A percentile compares a stretch with the other conserved stretches of the same genome.
These are phyloP conservation scores for Girardinichthys multiradiatus DNA, from an alignment of 2,113 vertebrate species.

Conservation along the genomic window DNA sequence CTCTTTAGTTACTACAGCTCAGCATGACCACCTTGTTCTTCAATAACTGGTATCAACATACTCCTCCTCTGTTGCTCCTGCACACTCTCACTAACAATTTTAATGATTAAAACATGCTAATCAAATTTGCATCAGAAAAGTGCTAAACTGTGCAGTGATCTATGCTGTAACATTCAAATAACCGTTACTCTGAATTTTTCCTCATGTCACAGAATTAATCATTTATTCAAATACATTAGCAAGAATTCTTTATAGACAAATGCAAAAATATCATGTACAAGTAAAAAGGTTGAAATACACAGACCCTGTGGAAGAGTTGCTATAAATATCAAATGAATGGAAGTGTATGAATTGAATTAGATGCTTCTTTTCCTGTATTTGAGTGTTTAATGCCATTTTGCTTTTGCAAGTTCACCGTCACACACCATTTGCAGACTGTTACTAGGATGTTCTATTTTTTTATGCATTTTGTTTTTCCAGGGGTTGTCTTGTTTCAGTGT, in stretches of 20 bases:
- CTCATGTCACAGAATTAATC: too few relatives aligned
- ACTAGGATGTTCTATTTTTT: background rate
- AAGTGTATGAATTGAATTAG: background rate
- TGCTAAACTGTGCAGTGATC: too few relatives aligned
- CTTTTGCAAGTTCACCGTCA: background rate
- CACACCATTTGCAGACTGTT: background rate
- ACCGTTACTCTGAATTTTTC: too few relatives aligned
- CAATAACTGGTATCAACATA: too few relatives aligned
- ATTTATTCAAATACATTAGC: background rate
- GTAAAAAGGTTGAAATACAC: conserved; percentile 13
- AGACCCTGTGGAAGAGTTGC: background rate
- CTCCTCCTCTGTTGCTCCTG: too few relatives aligned
- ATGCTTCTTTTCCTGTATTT: background rate
- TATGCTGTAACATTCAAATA: too few relatives aligned
- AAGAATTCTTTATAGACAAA: background rate
- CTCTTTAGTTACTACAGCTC: too few relatives aligned
- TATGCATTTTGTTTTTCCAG: background rate
- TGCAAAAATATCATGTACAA: background rate
- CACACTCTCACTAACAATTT: too few relatives aligned
- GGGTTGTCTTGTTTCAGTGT: background rate
- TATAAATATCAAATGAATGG: background rate
- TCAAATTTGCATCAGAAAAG: too few relatives aligned
- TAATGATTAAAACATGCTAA: too few relatives aligned
- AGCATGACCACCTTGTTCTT: too few relatives aligned
- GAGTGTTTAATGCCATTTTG: background rate